phyloP scores from a whole-genome alignment of 2,888 invertebrate genomes.

The Nephrocerus scutellatus region DNA sequence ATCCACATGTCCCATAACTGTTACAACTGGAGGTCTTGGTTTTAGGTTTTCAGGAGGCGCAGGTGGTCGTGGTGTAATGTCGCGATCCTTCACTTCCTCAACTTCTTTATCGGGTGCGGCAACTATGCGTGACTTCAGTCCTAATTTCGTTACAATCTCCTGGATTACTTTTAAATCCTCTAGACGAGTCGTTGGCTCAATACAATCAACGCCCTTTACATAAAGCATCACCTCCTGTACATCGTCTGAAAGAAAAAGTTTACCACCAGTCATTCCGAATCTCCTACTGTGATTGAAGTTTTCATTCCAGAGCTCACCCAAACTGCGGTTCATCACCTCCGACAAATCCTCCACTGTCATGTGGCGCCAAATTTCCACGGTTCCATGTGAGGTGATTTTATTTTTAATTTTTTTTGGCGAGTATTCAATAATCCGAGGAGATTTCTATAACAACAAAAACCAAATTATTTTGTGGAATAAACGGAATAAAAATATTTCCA shows the following conservation, averaged over 20 bases:
- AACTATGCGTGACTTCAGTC: constrained; percentile 55
- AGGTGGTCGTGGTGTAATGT: constrained; percentile 57
- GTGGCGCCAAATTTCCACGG: constrained; percentile 68
- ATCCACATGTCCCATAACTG: constrained; percentile 99
- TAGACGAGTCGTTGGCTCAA: constrained; percentile 54
- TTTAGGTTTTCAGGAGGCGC: constrained; percentile 58
- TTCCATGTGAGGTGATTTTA: constrained; percentile 27
- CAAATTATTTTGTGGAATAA: too few species aligned
- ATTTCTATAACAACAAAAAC: constrained; percentile 46
- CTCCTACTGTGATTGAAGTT: not conserved
- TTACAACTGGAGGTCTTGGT: constrained; percentile 85
- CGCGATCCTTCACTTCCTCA: constrained; percentile 46
- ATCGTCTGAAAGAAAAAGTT: constrained; percentile 51
- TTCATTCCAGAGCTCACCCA: constrained; percentile 49
- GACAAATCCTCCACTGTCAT: constrained; percentile 77
- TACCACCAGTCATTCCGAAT: constrained; percentile 13
- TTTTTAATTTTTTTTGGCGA: constrained; percentile 41
- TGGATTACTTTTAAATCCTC: constrained; percentile 59
- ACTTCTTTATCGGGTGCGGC: constrained; percentile 43
- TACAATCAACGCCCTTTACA: constrained; percentile 54
- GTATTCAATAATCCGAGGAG: constrained; percentile 54
- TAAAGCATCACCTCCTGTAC: constrained; percentile 63
- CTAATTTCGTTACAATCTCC: constrained; percentile 62
- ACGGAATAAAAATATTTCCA: too few species aligned
- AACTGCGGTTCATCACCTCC: constrained; percentile 54